Conservation (phyloP, 2,797 vertebrate genomes). For the Malurus splendens region DNA sequence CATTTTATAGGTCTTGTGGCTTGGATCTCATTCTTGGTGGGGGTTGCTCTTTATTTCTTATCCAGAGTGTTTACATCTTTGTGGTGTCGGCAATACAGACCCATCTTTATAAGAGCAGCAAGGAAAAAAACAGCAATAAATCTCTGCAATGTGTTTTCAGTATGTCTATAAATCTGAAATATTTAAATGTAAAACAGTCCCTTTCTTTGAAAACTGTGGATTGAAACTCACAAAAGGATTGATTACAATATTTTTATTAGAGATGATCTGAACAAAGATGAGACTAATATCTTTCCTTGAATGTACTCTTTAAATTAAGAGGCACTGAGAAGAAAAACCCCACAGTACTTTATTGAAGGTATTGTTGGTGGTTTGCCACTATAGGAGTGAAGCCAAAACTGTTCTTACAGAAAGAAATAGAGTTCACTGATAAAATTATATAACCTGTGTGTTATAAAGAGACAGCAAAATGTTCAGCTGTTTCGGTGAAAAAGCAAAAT, state of each 20-base stretch:
- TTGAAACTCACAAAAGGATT: background rate
- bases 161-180: constrained; percentile 42
- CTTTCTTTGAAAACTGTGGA: constrained; percentile 33
- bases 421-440: background rate
- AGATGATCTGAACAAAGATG: constrained; percentile 5
- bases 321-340: rapidly evolving
- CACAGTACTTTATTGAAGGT: background rate
- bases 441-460: background rate
- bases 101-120: constrained; percentile 38
- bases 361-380: background rate
- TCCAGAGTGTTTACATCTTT: constrained; percentile 56
- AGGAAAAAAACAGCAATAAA: constrained; percentile 40
- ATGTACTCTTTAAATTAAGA: background rate
- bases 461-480: background rate
- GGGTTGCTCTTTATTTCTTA: constrained; percentile 42
- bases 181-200: constrained; percentile 35
- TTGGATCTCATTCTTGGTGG: constrained; percentile 42
- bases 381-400: background rate
- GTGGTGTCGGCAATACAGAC: constrained; percentile 44
- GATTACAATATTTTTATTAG: constrained; percentile 5
- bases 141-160: constrained; percentile 58
- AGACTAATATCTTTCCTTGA: background rate
- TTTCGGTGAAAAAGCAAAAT: background rate
- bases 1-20: constrained; percentile 52
- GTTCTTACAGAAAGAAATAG: background rate